These are phyloP conservation scores for Nannobrachium achirus DNA, from an alignment of 2,113 vertebrate genomes.

Conservation along the genomic window DNA sequence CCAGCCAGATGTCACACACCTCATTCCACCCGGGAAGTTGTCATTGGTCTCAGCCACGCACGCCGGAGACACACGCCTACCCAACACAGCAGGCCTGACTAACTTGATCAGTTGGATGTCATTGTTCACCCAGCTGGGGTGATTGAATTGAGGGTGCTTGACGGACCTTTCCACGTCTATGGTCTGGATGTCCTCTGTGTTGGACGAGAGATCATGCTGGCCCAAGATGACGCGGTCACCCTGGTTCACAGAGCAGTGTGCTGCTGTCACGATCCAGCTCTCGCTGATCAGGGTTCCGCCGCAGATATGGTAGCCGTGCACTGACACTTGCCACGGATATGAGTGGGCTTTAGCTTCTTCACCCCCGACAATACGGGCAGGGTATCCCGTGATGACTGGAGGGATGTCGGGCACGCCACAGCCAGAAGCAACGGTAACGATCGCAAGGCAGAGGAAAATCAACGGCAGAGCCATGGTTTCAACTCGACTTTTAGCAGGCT, in stretches of 20 bases:
- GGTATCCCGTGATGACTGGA: too few species aligned
- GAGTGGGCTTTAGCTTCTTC: conserved; percentile 78
- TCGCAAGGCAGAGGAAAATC: conserved; percentile 79
- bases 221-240: conserved; percentile 83
- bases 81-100: conserved; percentile 67
- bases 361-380: conserved; percentile 78
- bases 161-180: conserved; percentile 83
- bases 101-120: conserved; percentile 86
- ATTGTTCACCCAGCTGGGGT: too few species aligned
- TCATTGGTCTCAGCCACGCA: conserved; percentile 75
- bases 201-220: conserved; percentile 80
- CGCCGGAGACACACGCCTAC: conserved; percentile 74
- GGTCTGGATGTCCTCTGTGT: conserved; percentile 72
- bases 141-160: conserved; percentile 80
- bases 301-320: conserved; percentile 86
- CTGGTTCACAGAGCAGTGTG: conserved; percentile 84
- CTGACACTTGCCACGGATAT: conserved; percentile 82
- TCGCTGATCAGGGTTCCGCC: conserved; percentile 85
- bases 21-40: conserved; percentile 76
- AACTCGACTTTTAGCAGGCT: conserved; percentile 10
- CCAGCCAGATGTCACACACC: too few species aligned
- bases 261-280: conserved; percentile 84
- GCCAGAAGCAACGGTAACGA: conserved; percentile 68
- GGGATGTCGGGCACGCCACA: conserved; percentile 70
- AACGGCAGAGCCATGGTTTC: conserved; percentile 77